phyloP scores from a whole-genome alignment of 2,797 vertebrate genomes.

The Coracias cyanogaster region DNA sequence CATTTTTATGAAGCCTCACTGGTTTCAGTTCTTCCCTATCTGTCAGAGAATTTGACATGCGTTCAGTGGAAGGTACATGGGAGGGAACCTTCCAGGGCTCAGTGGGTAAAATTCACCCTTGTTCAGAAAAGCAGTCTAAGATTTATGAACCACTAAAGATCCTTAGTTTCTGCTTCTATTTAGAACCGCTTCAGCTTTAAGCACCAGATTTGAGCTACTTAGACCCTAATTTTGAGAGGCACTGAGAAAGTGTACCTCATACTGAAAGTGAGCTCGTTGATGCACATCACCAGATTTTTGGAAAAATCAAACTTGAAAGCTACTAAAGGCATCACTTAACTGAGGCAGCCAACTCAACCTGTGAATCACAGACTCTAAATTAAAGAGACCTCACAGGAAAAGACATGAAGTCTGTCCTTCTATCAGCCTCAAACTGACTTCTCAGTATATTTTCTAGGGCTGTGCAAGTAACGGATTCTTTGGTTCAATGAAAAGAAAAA shows the following conservation, averaged over 20 bases:
- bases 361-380: not conserved
- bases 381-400: not conserved
- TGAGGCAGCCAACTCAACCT: not conserved
- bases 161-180: not conserved
- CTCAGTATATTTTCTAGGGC: not conserved
- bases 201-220: not conserved
- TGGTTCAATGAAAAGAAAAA: not conserved
- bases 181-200: not conserved
- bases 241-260: not conserved
- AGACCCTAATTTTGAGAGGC: not conserved
- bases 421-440: not conserved
- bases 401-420: not conserved
- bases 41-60: not conserved
- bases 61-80: not conserved
- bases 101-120: not conserved
- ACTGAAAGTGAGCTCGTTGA: not conserved
- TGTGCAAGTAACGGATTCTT: not conserved
- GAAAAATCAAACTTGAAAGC: constrained; percentile 19
- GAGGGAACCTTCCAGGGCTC: not conserved
- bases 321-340: not conserved
- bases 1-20: not conserved
- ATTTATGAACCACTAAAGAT: not conserved
- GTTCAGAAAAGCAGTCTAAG: not conserved
- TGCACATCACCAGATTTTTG: not conserved
- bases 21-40: not conserved